Conservation (phyloP, 2,888 invertebrate species). For the Gerosis bhagava region DNA sequence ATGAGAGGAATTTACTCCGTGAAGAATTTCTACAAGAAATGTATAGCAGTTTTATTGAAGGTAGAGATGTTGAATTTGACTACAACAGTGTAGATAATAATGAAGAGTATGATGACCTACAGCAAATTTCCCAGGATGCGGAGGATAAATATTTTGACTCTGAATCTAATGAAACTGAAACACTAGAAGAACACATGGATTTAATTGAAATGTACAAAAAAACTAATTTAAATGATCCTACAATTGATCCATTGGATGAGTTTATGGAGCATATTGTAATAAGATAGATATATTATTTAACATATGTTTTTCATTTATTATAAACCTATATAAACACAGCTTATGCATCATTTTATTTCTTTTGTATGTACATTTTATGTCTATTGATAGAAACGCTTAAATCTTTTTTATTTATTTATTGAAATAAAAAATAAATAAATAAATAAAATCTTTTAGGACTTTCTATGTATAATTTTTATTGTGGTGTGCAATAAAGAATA, state of each 20-base stretch:
- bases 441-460: too few relatives aligned
- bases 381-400: too few relatives aligned
- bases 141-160: constrained; percentile 96
- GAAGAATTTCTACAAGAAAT: constrained; percentile 93
- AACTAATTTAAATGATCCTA: constrained; percentile 42
- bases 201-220: constrained; percentile 60
- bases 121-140: constrained; percentile 87
- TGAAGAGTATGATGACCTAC: constrained; percentile 89
- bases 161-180: constrained; percentile 85
- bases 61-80: constrained; percentile 92
- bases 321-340: too few relatives aligned
- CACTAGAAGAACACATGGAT: constrained; percentile 64
- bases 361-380: too few relatives aligned
- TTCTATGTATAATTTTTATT: too few relatives aligned
- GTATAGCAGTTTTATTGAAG: constrained; percentile 92
- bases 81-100: constrained; percentile 92
- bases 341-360: not conserved
- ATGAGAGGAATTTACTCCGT: constrained; percentile 85
- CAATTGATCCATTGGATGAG: constrained; percentile 87
- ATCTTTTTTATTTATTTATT: too few relatives aligned
- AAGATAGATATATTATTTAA: too few relatives aligned
- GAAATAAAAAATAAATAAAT: too few relatives aligned
- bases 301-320: too few relatives aligned
- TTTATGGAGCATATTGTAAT: constrained; percentile 85
- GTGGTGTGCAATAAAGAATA: too few relatives aligned